Evolutionary conservation across 2,797 vertebrate genomes (phyloP), one percentile per base, ranked within the genome.

Genomic region (Cottoperca gobio): DNA sequence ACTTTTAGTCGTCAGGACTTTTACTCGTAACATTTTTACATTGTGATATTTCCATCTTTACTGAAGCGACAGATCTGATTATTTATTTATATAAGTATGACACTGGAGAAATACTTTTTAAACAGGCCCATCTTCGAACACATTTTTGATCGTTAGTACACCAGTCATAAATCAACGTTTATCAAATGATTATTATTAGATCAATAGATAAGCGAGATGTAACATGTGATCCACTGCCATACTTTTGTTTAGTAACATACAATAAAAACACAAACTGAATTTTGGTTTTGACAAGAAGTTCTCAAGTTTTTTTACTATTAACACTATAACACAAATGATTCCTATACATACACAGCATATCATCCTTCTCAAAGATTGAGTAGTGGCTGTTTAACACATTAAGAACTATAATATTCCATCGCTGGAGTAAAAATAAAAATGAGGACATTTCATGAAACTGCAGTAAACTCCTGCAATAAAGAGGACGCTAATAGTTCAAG

Each of bases 401-500:
- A 6, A 23, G 13, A 39, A 45, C 49, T 23, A 8, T 10, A 67
- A 21, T 26, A 46, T 35, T 61, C 50, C 14, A 58, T 65, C 39
- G 35, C 12, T 42, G 40, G 10, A 33, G 46, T 43, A 10, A 39
- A 64, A 42, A 24, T 19, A 24, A 4, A 35, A 70, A 63, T 76
- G 17, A 52, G 78, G 40, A 67, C 33, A 39, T 50, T 86, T 65
- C 73, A 52, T 84, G 76, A 70, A 42, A 77, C 26, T n/a, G 70
- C 55, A 54, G 40, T 66, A 61, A 84, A 84, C 33, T 60, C 21
- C 52, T 60, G 60, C 72, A 68, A 50, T 86, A 69, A 78, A 68
- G 23, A 48, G 2, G 58, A 68, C 35, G 61, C 40, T 83, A 65
- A 81, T 68, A 4, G 58, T 67, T 71, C 3, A 70, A 49, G n/a